Evolutionary conservation across 2,113 vertebrate species (phyloP).

Genomic region (Copsychus sechellarum): DNA sequence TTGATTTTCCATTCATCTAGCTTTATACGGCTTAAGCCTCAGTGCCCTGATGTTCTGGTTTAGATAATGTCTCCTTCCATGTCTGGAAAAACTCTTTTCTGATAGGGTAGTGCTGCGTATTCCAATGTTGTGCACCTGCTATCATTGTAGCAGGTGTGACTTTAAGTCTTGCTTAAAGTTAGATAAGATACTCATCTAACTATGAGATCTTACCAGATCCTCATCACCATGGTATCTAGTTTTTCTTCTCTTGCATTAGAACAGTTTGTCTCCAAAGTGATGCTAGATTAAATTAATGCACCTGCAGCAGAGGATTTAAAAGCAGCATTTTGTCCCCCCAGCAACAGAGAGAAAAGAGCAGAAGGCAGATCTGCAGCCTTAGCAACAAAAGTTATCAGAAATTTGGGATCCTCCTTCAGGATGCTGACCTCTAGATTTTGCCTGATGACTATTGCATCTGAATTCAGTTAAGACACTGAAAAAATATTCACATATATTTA

Average conservation of each 20-base stretch:
- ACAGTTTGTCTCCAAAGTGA: constrained; percentile 25
- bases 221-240: constrained; percentile 11
- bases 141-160: not conserved
- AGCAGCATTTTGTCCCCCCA: constrained; percentile 41
- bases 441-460: not conserved
- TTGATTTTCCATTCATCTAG: constrained; percentile 16
- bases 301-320: constrained; percentile 53
- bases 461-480: not conserved
- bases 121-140: not conserved
- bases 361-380: constrained; percentile 45
- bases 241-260: not conserved
- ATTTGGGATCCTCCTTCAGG: constrained; percentile 10
- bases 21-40: not conserved
- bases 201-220: not conserved
- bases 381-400: constrained; percentile 46
- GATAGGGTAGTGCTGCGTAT: not conserved
- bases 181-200: too few species aligned
- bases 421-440: not conserved
- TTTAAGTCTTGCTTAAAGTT: too few species aligned
- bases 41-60: not conserved
- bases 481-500: not conserved
- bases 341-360: constrained; percentile 47
- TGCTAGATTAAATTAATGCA: constrained; percentile 38
- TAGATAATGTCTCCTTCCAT: not conserved
- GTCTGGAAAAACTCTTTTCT: not conserved